These are phyloP conservation scores for Syrrhaptes paradoxus DNA, from an alignment of 2,113 vertebrate species.

Conservation along the genomic window DNA sequence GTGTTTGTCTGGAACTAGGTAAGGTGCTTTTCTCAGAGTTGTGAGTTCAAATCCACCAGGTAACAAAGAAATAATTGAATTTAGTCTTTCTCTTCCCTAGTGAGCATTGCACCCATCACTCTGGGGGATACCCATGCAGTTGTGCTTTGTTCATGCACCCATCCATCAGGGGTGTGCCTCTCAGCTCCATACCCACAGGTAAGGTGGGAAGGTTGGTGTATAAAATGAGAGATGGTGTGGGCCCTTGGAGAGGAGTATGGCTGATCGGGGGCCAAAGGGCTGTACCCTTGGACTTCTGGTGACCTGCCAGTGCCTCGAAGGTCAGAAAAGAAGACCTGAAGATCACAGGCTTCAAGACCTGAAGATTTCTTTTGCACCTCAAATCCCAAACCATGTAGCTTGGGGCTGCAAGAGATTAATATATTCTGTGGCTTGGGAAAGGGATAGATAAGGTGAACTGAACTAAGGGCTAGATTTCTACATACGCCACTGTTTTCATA, in stretches of 20 bases:
- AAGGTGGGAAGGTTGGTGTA: accelerated
- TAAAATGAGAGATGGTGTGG: not conserved
- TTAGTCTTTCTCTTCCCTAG: not conserved
- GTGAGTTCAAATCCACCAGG: not conserved
- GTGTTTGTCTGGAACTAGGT: not conserved
- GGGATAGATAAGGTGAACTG: not conserved
- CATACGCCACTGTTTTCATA: not conserved
- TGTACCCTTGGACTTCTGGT: not conserved
- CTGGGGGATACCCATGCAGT: not conserved
- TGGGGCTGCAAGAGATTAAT: not conserved
- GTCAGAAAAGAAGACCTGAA: not conserved
- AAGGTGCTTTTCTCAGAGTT: not conserved
- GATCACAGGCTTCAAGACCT: not conserved
- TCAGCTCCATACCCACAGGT: not conserved
- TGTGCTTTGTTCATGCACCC: not conserved
- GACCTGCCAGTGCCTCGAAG: not conserved
- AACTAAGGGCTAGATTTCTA: not conserved
- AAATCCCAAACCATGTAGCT: not conserved
- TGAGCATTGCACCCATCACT: accelerated
- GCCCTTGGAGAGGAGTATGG: not conserved
- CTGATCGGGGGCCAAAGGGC: accelerated
- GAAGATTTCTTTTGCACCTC: not conserved
- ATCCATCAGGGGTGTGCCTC: not conserved
- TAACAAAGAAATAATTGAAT: not conserved
- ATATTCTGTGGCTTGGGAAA: not conserved